Conservation (phyloP, 1,140 invertebrate species). For the Orussus abietinus region DNA sequence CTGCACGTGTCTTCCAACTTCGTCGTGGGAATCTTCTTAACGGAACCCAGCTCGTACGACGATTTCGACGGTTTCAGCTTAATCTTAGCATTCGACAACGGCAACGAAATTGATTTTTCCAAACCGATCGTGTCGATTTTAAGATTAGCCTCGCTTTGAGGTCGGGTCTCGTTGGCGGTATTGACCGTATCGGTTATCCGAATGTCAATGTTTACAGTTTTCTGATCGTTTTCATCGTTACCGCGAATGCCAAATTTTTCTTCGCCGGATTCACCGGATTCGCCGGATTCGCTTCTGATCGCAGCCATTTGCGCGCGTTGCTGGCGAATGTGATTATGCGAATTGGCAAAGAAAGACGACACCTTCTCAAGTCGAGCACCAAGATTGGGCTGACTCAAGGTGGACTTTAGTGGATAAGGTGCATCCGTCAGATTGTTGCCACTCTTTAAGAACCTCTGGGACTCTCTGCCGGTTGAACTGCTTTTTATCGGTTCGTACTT, state of each 20-base stretch:
- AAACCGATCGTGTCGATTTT: constrained; percentile 32
- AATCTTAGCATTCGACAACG: constrained; percentile 37
- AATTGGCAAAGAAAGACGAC: constrained; percentile 62
- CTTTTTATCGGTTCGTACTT: constrained; percentile 52
- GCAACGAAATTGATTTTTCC: constrained; percentile 44
- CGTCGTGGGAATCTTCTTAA: constrained; percentile 53
- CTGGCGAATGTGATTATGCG: constrained; percentile 63
- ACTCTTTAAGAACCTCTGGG: constrained; percentile 34
- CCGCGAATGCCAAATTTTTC: constrained; percentile 15
- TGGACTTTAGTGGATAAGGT: constrained; percentile 47
- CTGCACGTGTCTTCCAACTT: constrained; percentile 41
- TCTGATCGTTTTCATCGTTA: constrained; percentile 47
- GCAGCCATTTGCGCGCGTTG: constrained; percentile 46
- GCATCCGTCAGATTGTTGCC: constrained; percentile 28
- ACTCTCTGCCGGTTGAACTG: constrained; percentile 41
- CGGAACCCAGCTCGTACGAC: constrained; percentile 54
- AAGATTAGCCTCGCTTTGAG: constrained; percentile 25
- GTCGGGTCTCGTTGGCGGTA: constrained; percentile 16
- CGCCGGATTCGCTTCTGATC: constrained; percentile 29
- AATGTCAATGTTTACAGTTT: constrained; percentile 48
- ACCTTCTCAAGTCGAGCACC: constrained; percentile 48
- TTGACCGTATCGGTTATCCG: constrained; percentile 42
- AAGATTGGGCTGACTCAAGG: constrained; percentile 52
- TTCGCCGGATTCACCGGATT: constrained; percentile 14
- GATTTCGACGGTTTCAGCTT: constrained; percentile 53